Evolutionary conservation across 2,888 invertebrate genomes (phyloP), one percentile per base, ranked within the genome.

Genomic region (Chalcosyrphus nemorum): DNA sequence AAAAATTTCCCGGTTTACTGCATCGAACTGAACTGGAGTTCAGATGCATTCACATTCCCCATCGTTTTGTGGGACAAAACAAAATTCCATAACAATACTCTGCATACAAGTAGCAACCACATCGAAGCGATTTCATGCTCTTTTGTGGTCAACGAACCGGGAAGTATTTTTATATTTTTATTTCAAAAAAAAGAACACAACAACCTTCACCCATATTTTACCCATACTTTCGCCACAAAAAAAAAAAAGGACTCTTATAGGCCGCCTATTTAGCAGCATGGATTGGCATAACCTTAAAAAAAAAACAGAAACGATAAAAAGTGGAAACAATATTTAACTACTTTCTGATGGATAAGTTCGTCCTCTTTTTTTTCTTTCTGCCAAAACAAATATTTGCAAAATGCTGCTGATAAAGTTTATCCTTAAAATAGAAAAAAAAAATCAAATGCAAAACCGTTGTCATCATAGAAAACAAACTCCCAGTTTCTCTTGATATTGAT

Each of bases 111-210:
- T n/a, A 45, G 13, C n/a, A 38, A 38, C 24, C 59, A 45, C 45
- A 52, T 56, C 19, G 43, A 15, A 54, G 21, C 52, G 41, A 63
- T 72, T 72, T 74, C 38, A 43, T 54, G 72, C 63, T 54, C 54
- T 81, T 45, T 81, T 81, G 76, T 76, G 75, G 76, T 70, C 75
- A 76, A 75, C 70, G 81, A 76, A 76, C 81, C 57, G 57, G 41
- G 9, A 32, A 63, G 7, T 24, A 50, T 41, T 74, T 78, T 61
- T 52, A 71, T 47, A 68, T 68, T 57, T 41, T 21, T 7, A 50
- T 50, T 7, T 66, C 52, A 66, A 2, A 50, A 50, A 38, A 52
- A n/a, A n/a, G n/a, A n/a, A n/a, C n/a, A n/a, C n/a, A n/a, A 52
- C 9, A 9, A 24, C n/a, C n/a, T 43, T 15, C 59, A 15, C 15